Evolutionary conservation across 1,140 invertebrate species (phyloP), one percentile per base, ranked within the genome.

Genomic region (Sarcophaga peregrina): DNA sequence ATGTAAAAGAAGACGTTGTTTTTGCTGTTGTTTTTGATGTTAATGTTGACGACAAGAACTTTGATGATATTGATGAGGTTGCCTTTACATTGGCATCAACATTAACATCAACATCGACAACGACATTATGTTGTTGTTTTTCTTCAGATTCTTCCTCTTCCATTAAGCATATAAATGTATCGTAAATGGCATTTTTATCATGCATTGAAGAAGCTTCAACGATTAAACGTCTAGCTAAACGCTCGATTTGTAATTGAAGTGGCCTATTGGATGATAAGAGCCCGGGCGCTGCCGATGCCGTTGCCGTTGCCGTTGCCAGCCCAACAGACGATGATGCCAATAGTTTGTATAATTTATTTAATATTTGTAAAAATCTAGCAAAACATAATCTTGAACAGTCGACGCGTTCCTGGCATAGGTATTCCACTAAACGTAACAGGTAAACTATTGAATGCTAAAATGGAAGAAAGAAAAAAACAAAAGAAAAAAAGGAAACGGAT

Each of bases 371-470:
- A 81, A 15, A 58, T 81, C 37, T 81, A 15, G 84, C 84, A 86
- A 81, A 8, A 78, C 80, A 45, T 81, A 8, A 7, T 25, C 15
- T 20, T 73, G 83, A 84, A 83, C 81, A 20, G 46, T 74, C 52
- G 62, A 76, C 48, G 78, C 84, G 7, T 74, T 54, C 83, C 74
- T 85, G 82, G 78, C 86, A 86, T 80, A 86, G 85, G 82, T 85
- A 84, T 72, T 81, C 84, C 80, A 88, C 50, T 50, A 88, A 80
- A 68, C 87, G 87, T 75, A 88, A 82, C 72, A 87, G 84, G 54
- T 82, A 83, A 84, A 85, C 85, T 83, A 88, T 86, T 82, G 87
- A 88, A 85, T 85, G 85, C 87, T 88, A 80, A 7, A 37, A 80
- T 45, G 37, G 17, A 9, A 11, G 1, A 50, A 73, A 81, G n/a